A percentile compares a stretch with the other conserved stretches of the same genome.
These are phyloP conservation scores for Tragulus kanchil DNA, from an alignment of 2,113 vertebrate species.

Conservation along the genomic window DNA sequence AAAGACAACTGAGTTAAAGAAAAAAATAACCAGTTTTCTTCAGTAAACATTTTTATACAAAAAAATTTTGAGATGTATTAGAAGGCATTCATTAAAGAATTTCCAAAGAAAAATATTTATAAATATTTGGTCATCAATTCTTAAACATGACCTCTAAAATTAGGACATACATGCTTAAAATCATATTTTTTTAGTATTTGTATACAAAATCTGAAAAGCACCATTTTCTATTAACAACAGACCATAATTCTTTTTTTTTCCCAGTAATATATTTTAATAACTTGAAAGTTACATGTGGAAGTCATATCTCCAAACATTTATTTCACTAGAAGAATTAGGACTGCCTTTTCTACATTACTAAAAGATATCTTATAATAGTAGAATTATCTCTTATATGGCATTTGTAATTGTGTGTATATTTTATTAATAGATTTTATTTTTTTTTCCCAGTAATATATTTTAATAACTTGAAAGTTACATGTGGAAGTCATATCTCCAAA, in stretches of 20 bases:
- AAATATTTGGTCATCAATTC: not conserved
- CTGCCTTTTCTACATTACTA: not conserved
- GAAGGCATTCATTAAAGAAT: not conserved
- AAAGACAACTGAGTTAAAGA: not conserved
- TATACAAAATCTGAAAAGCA: constrained; percentile 15
- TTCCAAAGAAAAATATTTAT: constrained; percentile 21
- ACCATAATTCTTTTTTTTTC: not conserved
- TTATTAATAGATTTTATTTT: not conserved
- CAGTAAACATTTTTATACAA: not conserved
- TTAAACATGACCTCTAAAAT: not conserved
- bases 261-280: not conserved
- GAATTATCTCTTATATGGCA: not conserved
- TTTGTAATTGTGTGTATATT: constrained; percentile 6
- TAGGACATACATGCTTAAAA: not conserved
- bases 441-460: constrained; percentile 7
- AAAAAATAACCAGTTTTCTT: constrained; percentile 18
- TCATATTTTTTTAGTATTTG: constrained; percentile 4
- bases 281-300: not conserved
- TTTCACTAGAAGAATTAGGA: constrained; percentile 1
- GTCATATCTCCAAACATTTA: not conserved
- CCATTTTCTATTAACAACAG: not conserved
- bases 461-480: not conserved
- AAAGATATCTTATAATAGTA: not conserved
- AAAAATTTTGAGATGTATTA: not conserved
- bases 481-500: not conserved